Conservation (phyloP, 2,113 vertebrate genomes). For the Dromiciops gliroides region DNA sequence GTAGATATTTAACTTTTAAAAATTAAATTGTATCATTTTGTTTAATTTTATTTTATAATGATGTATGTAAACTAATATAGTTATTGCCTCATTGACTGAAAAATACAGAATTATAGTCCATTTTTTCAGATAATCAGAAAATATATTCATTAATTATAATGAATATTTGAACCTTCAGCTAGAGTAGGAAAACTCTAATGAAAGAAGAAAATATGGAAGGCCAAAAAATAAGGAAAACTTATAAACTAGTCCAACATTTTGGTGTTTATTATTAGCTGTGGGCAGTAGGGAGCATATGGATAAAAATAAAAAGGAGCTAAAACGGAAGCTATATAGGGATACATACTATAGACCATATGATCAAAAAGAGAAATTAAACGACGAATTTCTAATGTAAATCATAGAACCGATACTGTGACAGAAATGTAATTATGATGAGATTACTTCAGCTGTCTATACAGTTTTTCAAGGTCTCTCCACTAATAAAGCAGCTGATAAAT, state of each 20-base stretch:
- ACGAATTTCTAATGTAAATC: neutral
- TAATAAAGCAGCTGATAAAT: neutral
- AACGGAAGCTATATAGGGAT: neutral
- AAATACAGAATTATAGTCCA: neutral
- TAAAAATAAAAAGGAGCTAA: neutral
- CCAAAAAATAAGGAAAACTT: neutral
- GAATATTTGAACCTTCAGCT: neutral
- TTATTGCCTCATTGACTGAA: too few species aligned
- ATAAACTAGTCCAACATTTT: neutral
- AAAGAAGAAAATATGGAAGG: neutral
- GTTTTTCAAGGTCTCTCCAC: neutral
- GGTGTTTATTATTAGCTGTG: neutral
- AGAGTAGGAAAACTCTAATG: neutral
- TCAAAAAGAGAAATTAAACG: neutral
- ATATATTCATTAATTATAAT: neutral
- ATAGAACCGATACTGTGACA: neutral
- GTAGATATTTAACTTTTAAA: neutral
- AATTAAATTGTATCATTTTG: neutral
- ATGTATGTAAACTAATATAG: neutral
- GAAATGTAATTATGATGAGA: neutral
- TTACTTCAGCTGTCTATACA: neutral
- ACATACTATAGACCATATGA: neutral
- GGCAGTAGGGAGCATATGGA: neutral
- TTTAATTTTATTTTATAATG: neutral
- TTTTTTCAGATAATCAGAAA: neutral